Evolutionary conservation across 2,797 vertebrate genomes (phyloP).

Genomic region (Parotocinclus haroldoi): DNA sequence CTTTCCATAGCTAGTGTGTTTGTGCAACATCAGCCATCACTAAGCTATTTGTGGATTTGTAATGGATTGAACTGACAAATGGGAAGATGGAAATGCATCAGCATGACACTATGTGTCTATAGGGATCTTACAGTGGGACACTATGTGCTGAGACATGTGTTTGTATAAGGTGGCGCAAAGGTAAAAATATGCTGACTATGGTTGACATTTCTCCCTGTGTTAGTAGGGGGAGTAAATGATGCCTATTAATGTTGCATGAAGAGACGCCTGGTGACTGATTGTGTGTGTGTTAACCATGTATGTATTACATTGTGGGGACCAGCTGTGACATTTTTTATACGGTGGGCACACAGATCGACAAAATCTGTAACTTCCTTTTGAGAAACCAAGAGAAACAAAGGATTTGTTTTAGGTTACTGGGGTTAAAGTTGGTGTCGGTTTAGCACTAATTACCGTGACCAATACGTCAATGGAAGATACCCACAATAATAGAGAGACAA

Average conservation of each 20-base stretch:
- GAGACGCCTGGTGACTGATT: conserved; percentile 37
- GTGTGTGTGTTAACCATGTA: background rate
- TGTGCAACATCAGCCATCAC: conserved; percentile 14
- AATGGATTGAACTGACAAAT: conserved; percentile 33
- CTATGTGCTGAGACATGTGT: conserved; percentile 51
- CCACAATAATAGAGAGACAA: no score
- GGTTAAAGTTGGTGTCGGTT: no score
- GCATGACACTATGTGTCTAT: conserved; percentile 15
- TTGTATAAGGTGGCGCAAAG: conserved; percentile 47
- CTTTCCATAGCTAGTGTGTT: no score
- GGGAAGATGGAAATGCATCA: conserved; percentile 27
- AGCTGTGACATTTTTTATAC: no score
- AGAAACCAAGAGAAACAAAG: background rate
- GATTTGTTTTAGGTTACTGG: no score
- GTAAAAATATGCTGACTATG: conserved; percentile 48
- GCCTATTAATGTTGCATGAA: conserved; percentile 79
- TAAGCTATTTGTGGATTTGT: conserved; percentile 14
- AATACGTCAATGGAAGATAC: no score
- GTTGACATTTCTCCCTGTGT: conserved; percentile 76
- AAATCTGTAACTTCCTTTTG: no score
- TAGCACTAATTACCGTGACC: no score
- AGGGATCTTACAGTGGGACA: conserved; percentile 45
- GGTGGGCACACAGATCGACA: no score
- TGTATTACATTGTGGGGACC: background rate
- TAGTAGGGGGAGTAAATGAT: conserved; percentile 71